Evolutionary conservation across 1,140 invertebrate species (phyloP).

Genomic region (Diorhabda elongata): DNA sequence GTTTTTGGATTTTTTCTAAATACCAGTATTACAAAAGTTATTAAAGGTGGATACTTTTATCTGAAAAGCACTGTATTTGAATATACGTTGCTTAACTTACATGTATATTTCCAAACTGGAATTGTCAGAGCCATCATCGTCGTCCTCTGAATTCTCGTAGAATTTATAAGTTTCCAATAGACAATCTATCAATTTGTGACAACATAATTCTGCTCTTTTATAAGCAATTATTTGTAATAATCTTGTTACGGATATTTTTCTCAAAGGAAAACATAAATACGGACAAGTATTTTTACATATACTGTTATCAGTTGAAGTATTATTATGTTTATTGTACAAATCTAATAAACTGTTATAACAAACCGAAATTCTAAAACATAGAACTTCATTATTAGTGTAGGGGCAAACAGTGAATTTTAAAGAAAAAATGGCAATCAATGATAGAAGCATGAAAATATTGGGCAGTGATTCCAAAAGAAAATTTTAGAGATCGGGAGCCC

Average conservation of each 20-base stretch:
- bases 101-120: conserved; percentile 55
- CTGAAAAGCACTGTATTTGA: too few species aligned
- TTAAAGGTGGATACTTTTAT: too few species aligned
- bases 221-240: conserved; percentile 52
- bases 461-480: too few species aligned
- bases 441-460: too few species aligned
- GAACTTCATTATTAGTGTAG: not conserved
- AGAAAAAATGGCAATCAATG: too few species aligned
- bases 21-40: too few species aligned
- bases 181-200: conserved; percentile 52
- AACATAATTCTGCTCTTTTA: conserved; percentile 51
- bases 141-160: conserved; percentile 42
- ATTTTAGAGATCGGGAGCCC: too few species aligned
- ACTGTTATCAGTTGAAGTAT: conserved; percentile 35
- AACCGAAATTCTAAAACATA: conserved; percentile 32
- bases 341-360: conserved; percentile 33
- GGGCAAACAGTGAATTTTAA: too few species aligned
- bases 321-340: conserved; percentile 36
- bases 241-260: conserved; percentile 53
- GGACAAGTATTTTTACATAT: conserved; percentile 57
- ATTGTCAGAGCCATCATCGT: conserved; percentile 50
- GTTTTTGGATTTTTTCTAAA: too few species aligned
- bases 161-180: conserved; percentile 46
- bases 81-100: conserved; percentile 30
- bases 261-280: conserved; percentile 51